Base-by-base conservation (phyloP, 2,113 vertebrate genomes). In the Myanophis thanlyinensis region DNA sequence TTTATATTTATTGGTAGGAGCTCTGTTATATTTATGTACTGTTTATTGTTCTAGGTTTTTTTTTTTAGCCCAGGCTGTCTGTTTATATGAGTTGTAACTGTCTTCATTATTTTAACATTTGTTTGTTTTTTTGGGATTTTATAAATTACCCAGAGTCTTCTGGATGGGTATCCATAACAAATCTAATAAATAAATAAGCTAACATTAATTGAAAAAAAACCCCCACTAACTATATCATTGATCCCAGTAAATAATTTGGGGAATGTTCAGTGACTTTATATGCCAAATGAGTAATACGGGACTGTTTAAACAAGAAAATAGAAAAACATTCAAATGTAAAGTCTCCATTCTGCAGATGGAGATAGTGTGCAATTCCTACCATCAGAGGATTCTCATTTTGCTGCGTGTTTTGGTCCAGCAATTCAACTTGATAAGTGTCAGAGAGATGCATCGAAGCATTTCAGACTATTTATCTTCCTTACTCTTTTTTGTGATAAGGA, bases 381-480 rank as follows among this genome's bases (percentile, higher is more conserved):
- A 22, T 51, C 30, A 6, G 25, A 56, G 30, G 22, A 85, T 27
- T 54, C 49, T 52, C 51, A 56, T 56, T 56, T 12, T 48, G 52
- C 80, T 59, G 27, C 44, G 53, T 85, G 48, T 22, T 27, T 46
- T 54, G 73, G 30, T 48, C 44, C 53, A 59, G 27, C 46, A 54
- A 35, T n/a, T 40, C 44, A 49, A 30, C 44, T 56, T 91, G 53
- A 47, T 80, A 80, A 80, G 67, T 52, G 87, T 23, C 22, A 87
- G 13, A 44, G 56, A 92, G n/a, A 86, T 44, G n/a, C 46, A 47
- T 46, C 4, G 15, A n/a, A 88, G 1, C 30, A 11, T 92, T 91
- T 95, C 85, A 90, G 84, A 22, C 30, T 62, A 20, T 49, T 86
- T 86, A 46, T 49, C 53, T 93, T 87, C 47, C 84, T 85, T 80